A percentile compares a stretch with the other conserved stretches of the same genome.
These are phyloP conservation scores for Amiota mariae DNA, from an alignment of 2,888 invertebrate genomes.

Conservation along the genomic window DNA sequence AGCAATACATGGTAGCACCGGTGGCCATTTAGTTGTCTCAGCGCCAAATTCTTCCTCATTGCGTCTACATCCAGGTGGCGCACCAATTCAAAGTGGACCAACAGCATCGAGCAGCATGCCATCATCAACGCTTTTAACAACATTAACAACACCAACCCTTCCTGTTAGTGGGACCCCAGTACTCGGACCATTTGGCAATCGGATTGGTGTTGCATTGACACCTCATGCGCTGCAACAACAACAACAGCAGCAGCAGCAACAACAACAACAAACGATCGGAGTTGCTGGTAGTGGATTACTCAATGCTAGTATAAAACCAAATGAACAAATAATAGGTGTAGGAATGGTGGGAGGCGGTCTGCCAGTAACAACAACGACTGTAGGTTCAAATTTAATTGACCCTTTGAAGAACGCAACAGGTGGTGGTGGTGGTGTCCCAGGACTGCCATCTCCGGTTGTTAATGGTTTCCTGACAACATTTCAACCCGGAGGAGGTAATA, in stretches of 20 bases:
- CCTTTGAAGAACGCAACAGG: constrained; percentile 39
- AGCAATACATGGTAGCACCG: not conserved
- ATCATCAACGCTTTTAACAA: constrained; percentile 24
- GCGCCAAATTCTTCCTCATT: constrained; percentile 12
- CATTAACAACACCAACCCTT: constrained; percentile 36
- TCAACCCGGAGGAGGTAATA: constrained; percentile 37
- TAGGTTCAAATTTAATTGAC: constrained; percentile 36
- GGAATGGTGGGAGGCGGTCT: not conserved
- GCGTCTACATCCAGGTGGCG: constrained; percentile 8
- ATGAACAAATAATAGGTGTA: constrained; percentile 35
- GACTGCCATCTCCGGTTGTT: constrained; percentile 34
- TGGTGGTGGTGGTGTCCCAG: too few species aligned
- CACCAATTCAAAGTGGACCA: constrained; percentile 35
- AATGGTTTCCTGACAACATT: constrained; percentile 54
- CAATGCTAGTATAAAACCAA: constrained; percentile 40
- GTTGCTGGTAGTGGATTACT: not conserved
- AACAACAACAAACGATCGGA: not conserved
- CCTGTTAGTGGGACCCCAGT: constrained; percentile 33
- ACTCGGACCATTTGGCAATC: constrained; percentile 44
- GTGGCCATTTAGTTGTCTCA: constrained; percentile 17
- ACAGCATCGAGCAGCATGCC: constrained; percentile 38
- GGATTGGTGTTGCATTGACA: constrained; percentile 33
- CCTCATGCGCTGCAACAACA: constrained; percentile 27
- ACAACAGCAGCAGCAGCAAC: constrained; percentile 24
- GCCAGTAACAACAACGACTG: constrained; percentile 6